These are phyloP conservation scores for Galeopterus variegatus DNA, from an alignment of 2,113 vertebrate genomes.

Conservation along the genomic window DNA sequence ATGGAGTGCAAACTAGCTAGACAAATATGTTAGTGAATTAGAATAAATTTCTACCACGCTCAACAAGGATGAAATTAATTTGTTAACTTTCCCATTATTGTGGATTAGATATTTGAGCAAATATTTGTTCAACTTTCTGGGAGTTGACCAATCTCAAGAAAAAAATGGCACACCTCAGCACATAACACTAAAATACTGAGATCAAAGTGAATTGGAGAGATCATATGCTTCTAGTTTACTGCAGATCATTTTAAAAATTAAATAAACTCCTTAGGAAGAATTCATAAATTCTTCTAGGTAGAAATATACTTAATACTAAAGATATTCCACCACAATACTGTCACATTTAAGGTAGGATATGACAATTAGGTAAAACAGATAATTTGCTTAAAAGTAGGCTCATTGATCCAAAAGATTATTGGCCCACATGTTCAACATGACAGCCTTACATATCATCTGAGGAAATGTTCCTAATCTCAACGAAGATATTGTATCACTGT, in stretches of 20 bases:
- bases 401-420: background rate
- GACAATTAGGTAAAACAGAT: background rate
- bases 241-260: background rate
- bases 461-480: background rate
- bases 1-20: background rate
- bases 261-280: background rate
- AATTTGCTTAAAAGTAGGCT: background rate
- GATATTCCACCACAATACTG: background rate
- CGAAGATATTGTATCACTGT: background rate
- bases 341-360: background rate
- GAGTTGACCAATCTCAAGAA: background rate
- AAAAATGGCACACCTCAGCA: background rate
- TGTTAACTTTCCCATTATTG: background rate
- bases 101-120: background rate
- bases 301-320: background rate
- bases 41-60: background rate
- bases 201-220: background rate
- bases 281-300: background rate
- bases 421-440: background rate
- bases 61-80: background rate
- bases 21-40: background rate
- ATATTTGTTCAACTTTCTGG: background rate
- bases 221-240: background rate
- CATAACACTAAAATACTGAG: constrained; percentile 6
- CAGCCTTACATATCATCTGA: background rate